Percentiles rank a stretch among this genome's conserved stretches.
These are phyloP conservation scores for Callospermophilus lateralis DNA, from an alignment of 2,113 vertebrate genomes.

Conservation along the genomic window DNA sequence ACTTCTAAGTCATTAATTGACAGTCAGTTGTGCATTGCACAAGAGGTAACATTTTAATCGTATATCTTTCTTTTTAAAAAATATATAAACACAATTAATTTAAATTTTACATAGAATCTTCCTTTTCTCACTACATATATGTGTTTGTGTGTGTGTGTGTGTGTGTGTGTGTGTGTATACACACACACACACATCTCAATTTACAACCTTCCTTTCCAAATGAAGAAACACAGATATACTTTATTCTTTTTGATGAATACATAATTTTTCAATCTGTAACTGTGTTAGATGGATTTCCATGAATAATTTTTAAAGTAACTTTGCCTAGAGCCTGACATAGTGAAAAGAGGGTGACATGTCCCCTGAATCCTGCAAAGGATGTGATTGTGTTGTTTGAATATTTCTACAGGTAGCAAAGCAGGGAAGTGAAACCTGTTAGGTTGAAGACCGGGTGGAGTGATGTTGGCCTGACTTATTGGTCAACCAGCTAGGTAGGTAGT, in stretches of 20 bases:
- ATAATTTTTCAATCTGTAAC: background rate
- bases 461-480: background rate
- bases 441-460: background rate
- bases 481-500: background rate
- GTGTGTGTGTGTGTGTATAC: too few species aligned
- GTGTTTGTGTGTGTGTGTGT: background rate
- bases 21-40: background rate
- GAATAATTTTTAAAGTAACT: constrained; percentile 13
- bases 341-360: background rate
- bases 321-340: background rate
- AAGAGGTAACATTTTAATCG: background rate
- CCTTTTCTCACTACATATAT: background rate
- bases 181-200: background rate
- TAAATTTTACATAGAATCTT: background rate
- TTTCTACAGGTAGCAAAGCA: background rate
- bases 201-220: constrained; percentile 9
- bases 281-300: background rate
- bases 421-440: background rate
- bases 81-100: background rate
- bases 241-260: constrained; percentile 13
- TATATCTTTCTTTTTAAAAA: background rate
- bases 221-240: background rate
- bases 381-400: background rate
- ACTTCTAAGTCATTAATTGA: background rate
- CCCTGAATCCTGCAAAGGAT: background rate